Conservation (phyloP, 2,797 vertebrate genomes). For the Synaphobranchus kaupii region DNA sequence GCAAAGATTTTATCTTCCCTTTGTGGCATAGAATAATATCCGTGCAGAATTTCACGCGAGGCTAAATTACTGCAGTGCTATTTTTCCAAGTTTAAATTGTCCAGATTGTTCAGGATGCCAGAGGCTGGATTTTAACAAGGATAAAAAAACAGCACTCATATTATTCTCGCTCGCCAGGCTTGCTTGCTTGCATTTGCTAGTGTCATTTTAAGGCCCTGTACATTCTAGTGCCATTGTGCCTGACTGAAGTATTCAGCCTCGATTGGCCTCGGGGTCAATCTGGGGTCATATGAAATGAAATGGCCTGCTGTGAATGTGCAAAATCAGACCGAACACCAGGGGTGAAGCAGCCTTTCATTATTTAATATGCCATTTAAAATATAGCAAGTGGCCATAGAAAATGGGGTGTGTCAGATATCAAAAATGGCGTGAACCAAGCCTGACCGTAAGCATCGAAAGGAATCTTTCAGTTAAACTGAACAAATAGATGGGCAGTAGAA, state of each 20-base stretch:
- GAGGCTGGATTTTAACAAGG: not conserved
- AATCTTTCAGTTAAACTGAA: too few species aligned
- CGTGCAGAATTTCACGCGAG: not conserved
- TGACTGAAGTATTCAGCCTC: not conserved
- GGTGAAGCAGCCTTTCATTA: not conserved
- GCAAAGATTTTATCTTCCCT: too few species aligned
- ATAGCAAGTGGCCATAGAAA: not conserved
- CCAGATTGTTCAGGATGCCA: not conserved
- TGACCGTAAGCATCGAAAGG: too few species aligned
- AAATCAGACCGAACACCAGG: not conserved
- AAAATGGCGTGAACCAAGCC: too few species aligned
- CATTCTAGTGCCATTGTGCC: not conserved
- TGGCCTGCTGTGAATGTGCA: not conserved
- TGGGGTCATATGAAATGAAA: not conserved
- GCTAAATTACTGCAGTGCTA: not conserved
- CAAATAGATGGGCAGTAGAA: not conserved
- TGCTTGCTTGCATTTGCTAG: not conserved
- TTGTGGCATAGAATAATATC: too few species aligned
- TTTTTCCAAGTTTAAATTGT: not conserved
- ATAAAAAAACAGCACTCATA: not conserved
- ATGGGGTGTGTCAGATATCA: too few species aligned
- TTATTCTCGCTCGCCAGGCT: not conserved
- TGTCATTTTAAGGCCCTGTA: not conserved
- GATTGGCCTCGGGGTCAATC: not conserved
- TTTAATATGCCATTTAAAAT: not conserved